Percentiles rank a stretch among this genome's conserved stretches.
phyloP scores from a whole-genome alignment of 2,113 vertebrate genomes.

The Calyptomena viridis region DNA sequence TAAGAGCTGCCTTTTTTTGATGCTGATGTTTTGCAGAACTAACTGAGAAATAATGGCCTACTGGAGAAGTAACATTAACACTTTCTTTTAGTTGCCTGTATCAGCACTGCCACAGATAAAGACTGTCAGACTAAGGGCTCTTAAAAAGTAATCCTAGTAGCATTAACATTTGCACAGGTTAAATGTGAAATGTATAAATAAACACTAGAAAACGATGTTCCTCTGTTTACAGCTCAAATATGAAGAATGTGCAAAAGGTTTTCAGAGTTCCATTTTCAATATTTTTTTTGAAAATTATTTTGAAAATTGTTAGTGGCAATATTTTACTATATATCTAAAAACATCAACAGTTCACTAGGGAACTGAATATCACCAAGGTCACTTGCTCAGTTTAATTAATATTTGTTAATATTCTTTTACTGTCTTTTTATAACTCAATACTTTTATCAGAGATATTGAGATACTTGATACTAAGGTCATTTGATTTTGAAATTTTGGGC shows the following conservation, averaged over 20 bases:
- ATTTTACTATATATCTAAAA: background rate
- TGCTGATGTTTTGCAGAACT: background rate
- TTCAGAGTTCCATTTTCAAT: background rate
- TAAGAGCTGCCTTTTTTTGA: background rate
- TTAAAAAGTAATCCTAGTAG: background rate
- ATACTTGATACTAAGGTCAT: background rate
- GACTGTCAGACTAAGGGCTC: background rate
- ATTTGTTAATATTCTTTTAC: background rate
- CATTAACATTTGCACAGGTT: slow-evolving; percentile 5
- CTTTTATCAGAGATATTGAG: background rate
- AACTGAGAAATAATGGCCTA: background rate
- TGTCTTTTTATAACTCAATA: background rate
- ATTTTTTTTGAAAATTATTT: too few species aligned
- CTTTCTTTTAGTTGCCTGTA: background rate
- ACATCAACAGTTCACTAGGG: background rate
- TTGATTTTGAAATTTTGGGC: slow-evolving; percentile 14
- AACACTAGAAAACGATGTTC: background rate
- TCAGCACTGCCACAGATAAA: background rate
- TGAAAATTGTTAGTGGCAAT: too few species aligned
- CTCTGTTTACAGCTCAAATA: background rate
- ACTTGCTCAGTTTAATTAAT: slow-evolving; percentile 34
- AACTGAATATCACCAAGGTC: background rate
- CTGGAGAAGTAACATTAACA: background rate
- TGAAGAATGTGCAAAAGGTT: background rate
- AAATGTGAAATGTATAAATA: slow-evolving; percentile 30